Percentiles rank a stretch among this genome's conserved stretches.
These are phyloP conservation scores for Perca fluviatilis DNA, from an alignment of 2,113 vertebrate species.

Conservation along the genomic window DNA sequence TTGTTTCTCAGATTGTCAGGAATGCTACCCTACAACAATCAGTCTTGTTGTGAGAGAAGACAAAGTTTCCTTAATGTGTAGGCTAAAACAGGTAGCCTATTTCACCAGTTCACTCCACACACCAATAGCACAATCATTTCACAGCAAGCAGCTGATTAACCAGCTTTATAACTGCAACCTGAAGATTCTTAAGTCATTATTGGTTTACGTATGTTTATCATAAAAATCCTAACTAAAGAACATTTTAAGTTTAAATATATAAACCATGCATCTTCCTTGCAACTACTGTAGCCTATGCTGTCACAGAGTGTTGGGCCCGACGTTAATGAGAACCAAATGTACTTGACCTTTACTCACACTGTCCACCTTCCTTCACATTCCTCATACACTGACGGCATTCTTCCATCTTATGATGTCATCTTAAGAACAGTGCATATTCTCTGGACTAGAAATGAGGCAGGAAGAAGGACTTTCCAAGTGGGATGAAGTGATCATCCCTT, in stretches of 20 bases:
- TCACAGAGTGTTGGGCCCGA: background rate
- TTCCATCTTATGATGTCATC: conserved; percentile 63
- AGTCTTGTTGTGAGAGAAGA: background rate
- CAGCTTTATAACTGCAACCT: background rate
- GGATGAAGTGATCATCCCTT: conserved; percentile 60
- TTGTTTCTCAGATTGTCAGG: background rate
- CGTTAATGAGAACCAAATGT: conserved; percentile 46
- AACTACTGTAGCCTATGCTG: background rate
- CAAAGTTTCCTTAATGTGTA: background rate
- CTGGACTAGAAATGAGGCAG: conserved; percentile 29
- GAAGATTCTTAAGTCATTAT: background rate
- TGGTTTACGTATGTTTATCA: background rate
- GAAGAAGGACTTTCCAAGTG: conserved; percentile 58
- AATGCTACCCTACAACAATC: background rate
- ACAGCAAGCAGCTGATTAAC: background rate
- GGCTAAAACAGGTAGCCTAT: background rate
- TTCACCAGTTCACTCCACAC: background rate
- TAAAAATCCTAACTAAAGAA: background rate
- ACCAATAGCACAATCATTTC: background rate
- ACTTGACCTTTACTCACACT: conserved; percentile 49
- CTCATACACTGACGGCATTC: conserved; percentile 44
- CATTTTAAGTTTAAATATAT: background rate
- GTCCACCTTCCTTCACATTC: conserved; percentile 43
- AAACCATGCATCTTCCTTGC: background rate
- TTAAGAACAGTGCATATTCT: conserved; percentile 35